Evolutionary conservation across 2,797 vertebrate genomes (phyloP), one percentile per base, ranked within the genome.

Genomic region (Thalassophryne amazonica): DNA sequence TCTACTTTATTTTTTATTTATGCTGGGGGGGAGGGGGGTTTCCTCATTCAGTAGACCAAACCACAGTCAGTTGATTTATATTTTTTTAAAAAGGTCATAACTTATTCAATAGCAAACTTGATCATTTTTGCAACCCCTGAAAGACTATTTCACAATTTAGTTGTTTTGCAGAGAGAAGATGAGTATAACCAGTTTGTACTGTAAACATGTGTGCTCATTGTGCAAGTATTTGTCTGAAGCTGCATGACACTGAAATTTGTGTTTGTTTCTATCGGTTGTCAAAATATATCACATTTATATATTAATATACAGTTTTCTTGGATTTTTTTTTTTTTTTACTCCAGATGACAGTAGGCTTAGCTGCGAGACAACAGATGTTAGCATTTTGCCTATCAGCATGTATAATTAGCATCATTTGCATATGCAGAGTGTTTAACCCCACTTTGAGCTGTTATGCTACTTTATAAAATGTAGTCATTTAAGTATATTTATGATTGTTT

Each of bases 321-420:
- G 12, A 29, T 51, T 45, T 46, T 53, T 58, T 36, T n/a, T 87
- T 80, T 70, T 77, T 84, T 77, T 81, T 71, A 50, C 65, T 58
- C 79, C 65, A 78, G 73, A 63, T 83, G 82, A 75, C 33, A 69
- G 64, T 72, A 55, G 65, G 65, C 74, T 71, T 78, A 78, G 78
- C 71, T 73, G 74, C 55, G 54, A 66, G 82, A 88, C 42, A 83
- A 76, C 90, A 91, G 88, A 91, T 91, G 91, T 89, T 83, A 78
- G 65, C 73, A 76, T 83, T 86, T 88, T 86, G 72, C 81, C 68
- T 87, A 87, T 90, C 89, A 89, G 89, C 86, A 88, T 92, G 87
- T 80, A 71, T 85, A 90, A 92, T 92, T 88, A 90, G 76, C 50
- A 48, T 41, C 55, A 91, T 91, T 91, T 91, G 89, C 90, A 91